These are phyloP conservation scores for Steinernema feltiae DNA, from an alignment of 1,140 invertebrate genomes.

Conservation along the genomic window DNA sequence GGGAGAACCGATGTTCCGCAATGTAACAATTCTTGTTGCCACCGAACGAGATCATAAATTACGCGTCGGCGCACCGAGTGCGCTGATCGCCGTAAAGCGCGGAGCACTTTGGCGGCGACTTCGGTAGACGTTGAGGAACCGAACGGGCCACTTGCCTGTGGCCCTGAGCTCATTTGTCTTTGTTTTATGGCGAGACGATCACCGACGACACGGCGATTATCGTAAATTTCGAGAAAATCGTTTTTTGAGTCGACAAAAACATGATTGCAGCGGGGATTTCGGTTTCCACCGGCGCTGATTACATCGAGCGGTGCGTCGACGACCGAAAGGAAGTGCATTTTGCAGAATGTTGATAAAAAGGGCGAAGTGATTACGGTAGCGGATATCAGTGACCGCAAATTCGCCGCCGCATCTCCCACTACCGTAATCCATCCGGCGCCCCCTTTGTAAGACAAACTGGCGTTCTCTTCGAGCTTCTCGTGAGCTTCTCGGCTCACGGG, in stretches of 20 bases:
- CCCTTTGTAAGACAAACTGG: no score
- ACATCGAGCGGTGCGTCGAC: neutral
- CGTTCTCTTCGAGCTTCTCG: no score
- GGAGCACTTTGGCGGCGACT: neutral
- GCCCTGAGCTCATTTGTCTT: neutral
- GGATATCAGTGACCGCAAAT: no score
- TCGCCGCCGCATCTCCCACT: neutral
- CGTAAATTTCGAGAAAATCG: slow-evolving; percentile 7
- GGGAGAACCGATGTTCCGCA: neutral
- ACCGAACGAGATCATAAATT: slow-evolving; percentile 15
- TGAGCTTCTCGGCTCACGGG: neutral
- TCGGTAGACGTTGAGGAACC: neutral
- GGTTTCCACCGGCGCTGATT: neutral
- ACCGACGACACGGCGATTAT: neutral
- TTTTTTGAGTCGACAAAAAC: neutral
- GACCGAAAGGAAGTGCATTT: neutral
- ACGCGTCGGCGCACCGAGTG: no score
- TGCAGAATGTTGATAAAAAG: neutral
- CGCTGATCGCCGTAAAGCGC: no score
- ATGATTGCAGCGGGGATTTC: neutral
- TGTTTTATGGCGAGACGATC: neutral
- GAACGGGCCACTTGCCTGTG: neutral
- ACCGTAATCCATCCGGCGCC: no score
- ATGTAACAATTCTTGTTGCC: slow-evolving; percentile 13
- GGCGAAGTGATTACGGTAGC: no score